Conservation (phyloP, 2,888 invertebrate species). For the Tiliacea citrago region DNA sequence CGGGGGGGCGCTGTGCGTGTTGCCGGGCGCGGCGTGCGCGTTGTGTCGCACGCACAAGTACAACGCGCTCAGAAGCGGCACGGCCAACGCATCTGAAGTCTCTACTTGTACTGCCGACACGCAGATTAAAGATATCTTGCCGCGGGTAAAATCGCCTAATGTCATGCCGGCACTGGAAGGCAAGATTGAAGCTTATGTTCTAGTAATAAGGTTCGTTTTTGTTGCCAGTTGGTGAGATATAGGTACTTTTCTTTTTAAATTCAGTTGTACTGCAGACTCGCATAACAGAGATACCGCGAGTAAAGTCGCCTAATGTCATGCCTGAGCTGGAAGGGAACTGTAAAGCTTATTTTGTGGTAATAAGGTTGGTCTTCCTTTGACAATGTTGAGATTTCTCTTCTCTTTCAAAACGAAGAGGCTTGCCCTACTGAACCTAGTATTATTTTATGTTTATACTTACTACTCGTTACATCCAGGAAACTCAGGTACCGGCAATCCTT, state of each 20-base stretch:
- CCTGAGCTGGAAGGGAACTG: constrained; percentile 74
- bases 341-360: background rate
- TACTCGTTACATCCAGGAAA: constrained; percentile 91
- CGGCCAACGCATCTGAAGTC: constrained; percentile 81
- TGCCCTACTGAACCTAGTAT: background rate
- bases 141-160: constrained; percentile 82
- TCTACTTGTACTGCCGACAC: constrained; percentile 87
- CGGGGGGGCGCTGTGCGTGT: constrained; percentile 65
- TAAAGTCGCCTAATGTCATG: constrained; percentile 81
- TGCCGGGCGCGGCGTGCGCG: constrained; percentile 67
- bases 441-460: constrained; percentile 71
- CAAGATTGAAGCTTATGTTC: background rate
- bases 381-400: background rate
- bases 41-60: constrained; percentile 87
- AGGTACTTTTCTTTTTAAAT: too few relatives aligned
- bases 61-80: constrained; percentile 85
- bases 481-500: constrained; percentile 93
- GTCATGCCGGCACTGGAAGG: constrained; percentile 81
- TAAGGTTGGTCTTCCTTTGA: background rate
- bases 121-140: constrained; percentile 82
- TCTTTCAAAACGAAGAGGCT: background rate
- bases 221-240: too few relatives aligned
- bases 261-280: constrained; percentile 77
- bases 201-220: background rate
- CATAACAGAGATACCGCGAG: constrained; percentile 83